These are phyloP conservation scores for Trinorchestia longiramus DNA, from an alignment of 1,140 invertebrate species.

Conservation along the genomic window DNA sequence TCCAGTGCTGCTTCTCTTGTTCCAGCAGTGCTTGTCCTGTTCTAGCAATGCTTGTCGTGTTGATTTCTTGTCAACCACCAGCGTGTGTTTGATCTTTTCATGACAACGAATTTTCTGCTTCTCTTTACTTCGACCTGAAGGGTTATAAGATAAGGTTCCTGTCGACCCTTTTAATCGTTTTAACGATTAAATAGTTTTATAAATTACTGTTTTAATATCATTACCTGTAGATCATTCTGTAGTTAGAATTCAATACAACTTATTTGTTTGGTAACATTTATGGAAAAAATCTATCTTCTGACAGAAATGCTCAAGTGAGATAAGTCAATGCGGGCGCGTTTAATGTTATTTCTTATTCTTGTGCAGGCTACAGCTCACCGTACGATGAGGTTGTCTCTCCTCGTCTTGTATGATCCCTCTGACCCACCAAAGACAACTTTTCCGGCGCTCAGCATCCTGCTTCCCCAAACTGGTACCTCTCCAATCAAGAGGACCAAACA, in stretches of 20 bases:
- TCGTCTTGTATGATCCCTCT: background rate
- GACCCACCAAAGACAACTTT: background rate
- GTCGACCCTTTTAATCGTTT: background rate
- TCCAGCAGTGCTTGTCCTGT: no score
- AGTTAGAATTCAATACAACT: background rate
- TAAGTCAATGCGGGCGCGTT: background rate
- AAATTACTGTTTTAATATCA: no score
- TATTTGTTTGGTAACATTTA: background rate
- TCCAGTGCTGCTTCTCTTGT: background rate
- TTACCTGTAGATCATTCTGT: no score
- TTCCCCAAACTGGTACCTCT: background rate
- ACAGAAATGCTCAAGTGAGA: background rate
- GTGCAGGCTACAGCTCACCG: background rate
- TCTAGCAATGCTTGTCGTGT: no score
- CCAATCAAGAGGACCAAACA: background rate
- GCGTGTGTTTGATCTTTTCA: no score
- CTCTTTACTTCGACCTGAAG: no score
- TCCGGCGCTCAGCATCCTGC: background rate
- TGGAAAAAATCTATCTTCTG: background rate
- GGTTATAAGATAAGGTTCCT: no score
- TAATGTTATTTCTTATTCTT: background rate
- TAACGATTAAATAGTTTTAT: background rate
- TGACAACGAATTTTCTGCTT: no score
- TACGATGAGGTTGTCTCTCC: background rate
- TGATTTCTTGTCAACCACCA: no score